Conservation (phyloP, 2,113 vertebrate genomes). For the Microcebus tavaratra region DNA sequence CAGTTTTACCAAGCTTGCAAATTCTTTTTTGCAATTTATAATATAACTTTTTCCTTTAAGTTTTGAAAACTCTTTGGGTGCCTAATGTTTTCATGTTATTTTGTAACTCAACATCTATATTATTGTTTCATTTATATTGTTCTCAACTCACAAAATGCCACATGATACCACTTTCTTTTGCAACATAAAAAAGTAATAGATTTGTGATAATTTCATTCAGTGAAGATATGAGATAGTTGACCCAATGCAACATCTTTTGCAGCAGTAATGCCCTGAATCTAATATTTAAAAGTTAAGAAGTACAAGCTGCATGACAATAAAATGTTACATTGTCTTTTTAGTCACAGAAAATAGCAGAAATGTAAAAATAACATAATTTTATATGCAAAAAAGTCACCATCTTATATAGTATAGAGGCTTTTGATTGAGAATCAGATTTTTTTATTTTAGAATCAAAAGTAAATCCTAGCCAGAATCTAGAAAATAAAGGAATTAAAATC, state of each 20-base stretch:
- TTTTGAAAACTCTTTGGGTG: neutral
- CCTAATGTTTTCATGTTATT: neutral
- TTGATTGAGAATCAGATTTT: neutral
- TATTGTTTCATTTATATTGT: neutral
- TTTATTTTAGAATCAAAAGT: neutral
- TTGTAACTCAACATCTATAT: neutral
- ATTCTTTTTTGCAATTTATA: neutral
- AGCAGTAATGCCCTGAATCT: neutral
- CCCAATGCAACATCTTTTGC: neutral
- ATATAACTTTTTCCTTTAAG: neutral
- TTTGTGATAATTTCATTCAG: neutral
- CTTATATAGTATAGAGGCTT: neutral
- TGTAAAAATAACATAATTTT: neutral
- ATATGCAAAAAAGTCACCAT: neutral
- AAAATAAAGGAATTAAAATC: neutral
- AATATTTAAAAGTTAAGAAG: neutral
- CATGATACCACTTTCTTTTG: neutral
- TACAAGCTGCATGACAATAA: neutral
- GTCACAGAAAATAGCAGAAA: neutral
- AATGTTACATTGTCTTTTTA: neutral
- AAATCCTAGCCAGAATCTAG: neutral
- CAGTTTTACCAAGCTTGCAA: neutral
- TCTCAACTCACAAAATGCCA: neutral
- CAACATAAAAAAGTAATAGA: neutral
- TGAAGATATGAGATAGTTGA: neutral